Percentiles rank a stretch among this genome's conserved stretches.
These are phyloP conservation scores for Cephalopterus ornatus DNA, from an alignment of 2,113 vertebrate species.

Conservation along the genomic window DNA sequence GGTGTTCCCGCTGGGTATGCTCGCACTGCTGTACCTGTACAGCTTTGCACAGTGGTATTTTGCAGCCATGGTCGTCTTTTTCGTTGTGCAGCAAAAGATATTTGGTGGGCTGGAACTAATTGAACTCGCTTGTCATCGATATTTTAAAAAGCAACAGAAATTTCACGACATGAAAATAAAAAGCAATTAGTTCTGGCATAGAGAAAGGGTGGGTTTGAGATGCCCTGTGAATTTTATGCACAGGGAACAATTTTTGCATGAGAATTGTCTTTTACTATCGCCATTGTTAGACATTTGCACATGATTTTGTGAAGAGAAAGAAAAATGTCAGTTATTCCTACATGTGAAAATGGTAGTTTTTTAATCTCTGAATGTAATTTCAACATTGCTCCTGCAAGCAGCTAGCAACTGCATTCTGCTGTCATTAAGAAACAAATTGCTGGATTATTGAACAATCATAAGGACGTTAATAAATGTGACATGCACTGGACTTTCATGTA, in stretches of 20 bases:
- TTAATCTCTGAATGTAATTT: slow-evolving; percentile 74
- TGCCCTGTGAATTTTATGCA: slow-evolving; percentile 39
- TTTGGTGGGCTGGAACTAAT: slow-evolving; percentile 90
- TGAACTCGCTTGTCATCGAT: slow-evolving; percentile 86
- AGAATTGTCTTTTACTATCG: slow-evolving; percentile 54
- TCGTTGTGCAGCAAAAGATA: slow-evolving; percentile 81
- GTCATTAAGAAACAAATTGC: slow-evolving; percentile 55
- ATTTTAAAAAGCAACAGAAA: slow-evolving; percentile 72
- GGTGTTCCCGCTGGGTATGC: slow-evolving; percentile 76
- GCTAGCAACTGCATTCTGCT: slow-evolving; percentile 27
- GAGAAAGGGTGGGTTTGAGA: background rate
- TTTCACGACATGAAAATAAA: slow-evolving; percentile 63
- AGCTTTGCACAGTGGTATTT: slow-evolving; percentile 81
- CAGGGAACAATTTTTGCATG: slow-evolving; percentile 73
- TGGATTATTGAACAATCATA: slow-evolving; percentile 50
- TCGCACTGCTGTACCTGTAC: slow-evolving; percentile 80
- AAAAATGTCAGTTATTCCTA: slow-evolving; percentile 49
- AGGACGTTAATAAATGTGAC: slow-evolving; percentile 16
- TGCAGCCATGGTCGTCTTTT: slow-evolving; percentile 75
- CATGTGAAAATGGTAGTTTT: slow-evolving; percentile 19
- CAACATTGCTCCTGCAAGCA: slow-evolving; percentile 37
- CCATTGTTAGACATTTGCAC: slow-evolving; percentile 67
- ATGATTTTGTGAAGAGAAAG: slow-evolving; percentile 51
- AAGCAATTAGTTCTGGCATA: slow-evolving; percentile 12
- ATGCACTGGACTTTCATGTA: slow-evolving; percentile 7